Percentiles rank a stretch among this genome's conserved stretches.
Evolutionary conservation across 2,797 vertebrate genomes (phyloP).

Genomic region (Danionella dracula): DNA sequence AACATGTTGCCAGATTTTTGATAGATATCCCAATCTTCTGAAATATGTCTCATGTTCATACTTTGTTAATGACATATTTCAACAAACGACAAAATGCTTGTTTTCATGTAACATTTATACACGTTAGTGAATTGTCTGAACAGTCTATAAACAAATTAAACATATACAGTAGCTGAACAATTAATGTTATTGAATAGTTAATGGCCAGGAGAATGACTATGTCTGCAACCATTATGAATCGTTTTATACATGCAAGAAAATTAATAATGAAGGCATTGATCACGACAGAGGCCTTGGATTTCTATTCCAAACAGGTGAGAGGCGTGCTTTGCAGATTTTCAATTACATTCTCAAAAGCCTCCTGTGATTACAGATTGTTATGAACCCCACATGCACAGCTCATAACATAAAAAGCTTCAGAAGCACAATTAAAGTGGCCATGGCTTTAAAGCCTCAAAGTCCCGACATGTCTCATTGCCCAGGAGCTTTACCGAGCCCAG

Average conservation of each 20-base stretch:
- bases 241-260: not conserved
- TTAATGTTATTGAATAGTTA: conserved; percentile 1
- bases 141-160: not conserved
- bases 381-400: conserved; percentile 20
- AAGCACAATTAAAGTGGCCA: conserved; percentile 37
- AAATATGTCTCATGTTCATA: not conserved
- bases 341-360: conserved; percentile 38
- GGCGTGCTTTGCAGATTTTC: conserved; percentile 25
- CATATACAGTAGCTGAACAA: no score
- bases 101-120: not conserved
- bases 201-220: not conserved
- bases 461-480: conserved; percentile 46
- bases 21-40: conserved; percentile 27
- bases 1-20: conserved; percentile 21
- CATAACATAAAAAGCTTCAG: conserved; percentile 38
- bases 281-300: conserved; percentile 22
- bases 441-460: conserved; percentile 38
- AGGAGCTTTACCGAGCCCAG: conserved; percentile 55
- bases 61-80: not conserved
- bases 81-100: conserved; percentile 8
- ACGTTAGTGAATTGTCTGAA: not conserved
- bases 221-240: not conserved
- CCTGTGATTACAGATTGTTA: conserved; percentile 38
- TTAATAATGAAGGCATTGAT: conserved; percentile 16
- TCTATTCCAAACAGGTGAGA: conserved; percentile 18